Conservation (phyloP, 2,113 vertebrate genomes). For the Naja naja region DNA sequence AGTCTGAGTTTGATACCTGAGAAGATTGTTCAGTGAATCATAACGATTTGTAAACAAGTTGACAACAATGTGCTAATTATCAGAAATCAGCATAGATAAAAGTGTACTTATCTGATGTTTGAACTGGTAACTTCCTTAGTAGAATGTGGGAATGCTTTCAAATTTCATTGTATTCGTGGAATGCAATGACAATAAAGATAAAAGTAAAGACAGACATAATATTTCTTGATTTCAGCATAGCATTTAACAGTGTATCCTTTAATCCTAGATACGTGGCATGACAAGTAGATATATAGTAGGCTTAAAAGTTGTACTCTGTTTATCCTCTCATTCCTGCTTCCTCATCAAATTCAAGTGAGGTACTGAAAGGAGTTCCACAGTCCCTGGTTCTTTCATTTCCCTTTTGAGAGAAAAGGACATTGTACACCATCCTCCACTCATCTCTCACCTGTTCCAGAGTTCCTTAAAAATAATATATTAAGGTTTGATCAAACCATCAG, state of each 20-base stretch:
- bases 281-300: neutral
- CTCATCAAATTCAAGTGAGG: neutral
- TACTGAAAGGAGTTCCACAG: neutral
- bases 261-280: neutral
- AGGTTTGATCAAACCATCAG: neutral
- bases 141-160: neutral
- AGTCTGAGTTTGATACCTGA: neutral
- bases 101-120: neutral
- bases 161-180: too few species aligned
- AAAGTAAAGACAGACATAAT: too few species aligned
- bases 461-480: neutral
- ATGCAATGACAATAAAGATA: too few species aligned
- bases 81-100: neutral
- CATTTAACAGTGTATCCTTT: neutral
- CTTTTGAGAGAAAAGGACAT: neutral
- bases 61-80: neutral
- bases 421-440: neutral
- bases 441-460: neutral
- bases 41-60: neutral
- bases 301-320: neutral
- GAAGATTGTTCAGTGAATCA: neutral
- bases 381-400: neutral
- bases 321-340: neutral
- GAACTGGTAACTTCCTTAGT: neutral
- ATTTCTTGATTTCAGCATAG: neutral